These are phyloP conservation scores for Sphecodes monilicornis DNA, from an alignment of 2,888 invertebrate genomes.

Conservation along the genomic window DNA sequence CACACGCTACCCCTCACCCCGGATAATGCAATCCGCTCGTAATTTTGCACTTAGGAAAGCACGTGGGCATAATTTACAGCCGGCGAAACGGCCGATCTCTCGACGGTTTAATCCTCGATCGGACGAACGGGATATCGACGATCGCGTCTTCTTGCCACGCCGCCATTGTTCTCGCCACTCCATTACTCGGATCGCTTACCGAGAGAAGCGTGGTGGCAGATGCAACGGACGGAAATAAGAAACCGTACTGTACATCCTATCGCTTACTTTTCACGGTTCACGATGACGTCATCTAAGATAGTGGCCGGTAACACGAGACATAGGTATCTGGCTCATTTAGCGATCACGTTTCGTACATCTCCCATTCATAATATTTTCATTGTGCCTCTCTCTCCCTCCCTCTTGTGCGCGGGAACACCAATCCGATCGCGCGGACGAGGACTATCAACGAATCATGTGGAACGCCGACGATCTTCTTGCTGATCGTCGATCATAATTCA, in stretches of 20 bases:
- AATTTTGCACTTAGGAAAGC: conserved; percentile 52
- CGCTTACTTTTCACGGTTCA: conserved; percentile 59
- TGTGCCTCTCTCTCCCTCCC: conserved; percentile 10
- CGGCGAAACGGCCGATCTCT: conserved; percentile 11
- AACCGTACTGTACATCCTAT: conserved; percentile 59
- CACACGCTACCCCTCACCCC: not conserved
- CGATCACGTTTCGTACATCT: conserved; percentile 67
- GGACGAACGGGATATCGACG: conserved; percentile 10
- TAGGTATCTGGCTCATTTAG: conserved; percentile 60
- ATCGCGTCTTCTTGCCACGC: conserved; percentile 9
- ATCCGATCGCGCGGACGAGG: conserved; percentile 47
- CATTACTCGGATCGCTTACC: conserved; percentile 43
- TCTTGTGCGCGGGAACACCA: conserved; percentile 30
- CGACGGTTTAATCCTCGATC: conserved; percentile 18
- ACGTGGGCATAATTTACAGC: conserved; percentile 52
- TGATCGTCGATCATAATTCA: conserved; percentile 14
- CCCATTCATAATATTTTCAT: conserved; percentile 68
- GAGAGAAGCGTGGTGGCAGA: conserved; percentile 23
- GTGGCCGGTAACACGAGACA: conserved; percentile 60
- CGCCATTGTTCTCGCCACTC: conserved; percentile 40
- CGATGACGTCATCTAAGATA: conserved; percentile 64
- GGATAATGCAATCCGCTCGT: conserved; percentile 45
- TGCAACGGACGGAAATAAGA: conserved; percentile 62
- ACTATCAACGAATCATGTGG: conserved; percentile 35
- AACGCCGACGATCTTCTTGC: not conserved